Percentiles rank a stretch among this genome's conserved stretches.
Evolutionary conservation across 2,888 invertebrate genomes (phyloP).

Genomic region (Malacosoma neustria): DNA sequence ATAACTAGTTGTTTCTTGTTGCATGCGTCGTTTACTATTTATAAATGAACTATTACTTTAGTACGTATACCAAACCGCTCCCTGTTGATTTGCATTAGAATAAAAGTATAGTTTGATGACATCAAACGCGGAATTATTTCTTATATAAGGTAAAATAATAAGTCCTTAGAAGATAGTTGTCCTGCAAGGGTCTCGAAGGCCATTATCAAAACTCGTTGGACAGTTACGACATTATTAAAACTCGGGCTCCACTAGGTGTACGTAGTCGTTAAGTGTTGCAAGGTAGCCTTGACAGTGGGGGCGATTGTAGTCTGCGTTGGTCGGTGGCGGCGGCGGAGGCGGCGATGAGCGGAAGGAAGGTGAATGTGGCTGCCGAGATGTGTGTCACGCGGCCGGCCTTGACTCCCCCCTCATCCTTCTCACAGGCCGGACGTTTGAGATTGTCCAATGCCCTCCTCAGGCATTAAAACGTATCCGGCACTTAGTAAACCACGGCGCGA

Average conservation of each 20-base stretch:
- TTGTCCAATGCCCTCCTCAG: slow-evolving; percentile 1
- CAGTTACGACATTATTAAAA: slow-evolving; percentile 41
- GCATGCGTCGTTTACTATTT: neutral
- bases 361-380: slow-evolving; percentile 69
- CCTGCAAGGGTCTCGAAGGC: slow-evolving; percentile 27
- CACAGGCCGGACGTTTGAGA: slow-evolving; percentile 29
- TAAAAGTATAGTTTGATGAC: too few relatives aligned
- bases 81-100: too few relatives aligned
- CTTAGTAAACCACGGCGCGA: neutral
- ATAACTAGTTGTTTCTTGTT: neutral
- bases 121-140: slow-evolving; percentile 17
- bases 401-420: slow-evolving; percentile 54
- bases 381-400: slow-evolving; percentile 62
- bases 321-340: slow-evolving; percentile 35
- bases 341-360: slow-evolving; percentile 51
- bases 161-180: slow-evolving; percentile 21
- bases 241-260: slow-evolving; percentile 37
- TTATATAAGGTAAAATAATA: slow-evolving; percentile 5
- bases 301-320: slow-evolving; percentile 21
- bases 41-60: slow-evolving; percentile 8
- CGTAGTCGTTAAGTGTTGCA: slow-evolving; percentile 47
- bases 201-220: slow-evolving; percentile 25
- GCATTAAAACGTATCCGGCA: neutral
- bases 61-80: too few relatives aligned
- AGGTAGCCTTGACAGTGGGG: slow-evolving; percentile 67